phyloP scores from a whole-genome alignment of 2,113 vertebrate genomes.

The Elephantulus edwardii region DNA sequence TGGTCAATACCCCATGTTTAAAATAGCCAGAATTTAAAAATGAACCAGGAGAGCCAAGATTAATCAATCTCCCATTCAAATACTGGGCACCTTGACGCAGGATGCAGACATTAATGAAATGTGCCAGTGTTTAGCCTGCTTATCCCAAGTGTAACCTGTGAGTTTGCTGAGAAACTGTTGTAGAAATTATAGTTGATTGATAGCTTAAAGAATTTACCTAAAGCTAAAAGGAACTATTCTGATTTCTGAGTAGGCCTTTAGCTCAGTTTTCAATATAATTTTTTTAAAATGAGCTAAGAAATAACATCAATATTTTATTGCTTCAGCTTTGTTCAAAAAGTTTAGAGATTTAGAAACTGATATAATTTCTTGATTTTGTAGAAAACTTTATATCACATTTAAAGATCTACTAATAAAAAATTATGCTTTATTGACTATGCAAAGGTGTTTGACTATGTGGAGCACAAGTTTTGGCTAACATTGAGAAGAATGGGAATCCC shows the following conservation, averaged over 20 bases:
- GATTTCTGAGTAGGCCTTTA: conserved; percentile 44
- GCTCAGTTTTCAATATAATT: conserved; percentile 45
- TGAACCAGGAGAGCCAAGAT: background rate
- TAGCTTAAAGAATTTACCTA: conserved; percentile 33
- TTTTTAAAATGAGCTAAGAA: background rate
- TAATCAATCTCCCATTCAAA: background rate
- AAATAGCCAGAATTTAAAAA: background rate
- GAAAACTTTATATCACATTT: conserved; percentile 14
- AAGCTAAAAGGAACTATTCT: conserved; percentile 43
- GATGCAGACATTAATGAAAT: background rate
- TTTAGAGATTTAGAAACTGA: conserved; percentile 45
- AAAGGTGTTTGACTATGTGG: too few species aligned
- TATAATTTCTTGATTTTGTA: conserved; percentile 27
- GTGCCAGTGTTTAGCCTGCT: background rate
- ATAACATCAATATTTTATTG: conserved; percentile 47
- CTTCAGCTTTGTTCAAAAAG: conserved; percentile 36
- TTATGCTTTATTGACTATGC: too few species aligned
- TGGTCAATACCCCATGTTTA: background rate
- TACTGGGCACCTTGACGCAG: background rate
- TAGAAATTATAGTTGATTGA: conserved; percentile 24
- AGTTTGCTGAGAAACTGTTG: conserved; percentile 19
- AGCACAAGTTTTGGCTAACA: too few species aligned
- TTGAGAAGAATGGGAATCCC: too few species aligned
- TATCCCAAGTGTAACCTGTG: background rate
- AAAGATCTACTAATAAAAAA: conserved; percentile 35